Conservation (phyloP, 2,113 vertebrate genomes). For the Trachemys scripta region DNA sequence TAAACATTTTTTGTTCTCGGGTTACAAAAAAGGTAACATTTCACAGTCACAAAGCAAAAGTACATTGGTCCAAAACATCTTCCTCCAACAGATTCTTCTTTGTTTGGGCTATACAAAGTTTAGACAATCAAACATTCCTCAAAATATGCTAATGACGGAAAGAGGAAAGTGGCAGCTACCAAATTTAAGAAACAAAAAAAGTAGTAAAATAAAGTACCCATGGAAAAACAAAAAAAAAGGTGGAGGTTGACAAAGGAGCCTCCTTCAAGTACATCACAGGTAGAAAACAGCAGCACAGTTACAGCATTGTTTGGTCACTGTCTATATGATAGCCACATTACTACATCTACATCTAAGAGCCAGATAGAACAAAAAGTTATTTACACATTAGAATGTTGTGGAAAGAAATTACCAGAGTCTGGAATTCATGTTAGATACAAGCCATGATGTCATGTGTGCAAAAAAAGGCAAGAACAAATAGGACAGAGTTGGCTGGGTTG, state of each 20-base stretch:
- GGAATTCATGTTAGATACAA: neutral
- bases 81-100: constrained; percentile 60
- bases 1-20: constrained; percentile 80
- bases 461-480: constrained; percentile 13
- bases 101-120: constrained; percentile 67
- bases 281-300: constrained; percentile 65
- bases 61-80: constrained; percentile 76
- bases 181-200: neutral
- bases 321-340: constrained; percentile 44
- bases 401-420: neutral
- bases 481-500: neutral
- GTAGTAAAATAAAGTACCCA: neutral
- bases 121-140: constrained; percentile 55
- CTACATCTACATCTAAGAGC: constrained; percentile 51
- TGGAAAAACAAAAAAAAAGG: constrained; percentile 24
- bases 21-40: constrained; percentile 89
- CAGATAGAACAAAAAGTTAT: constrained; percentile 54
- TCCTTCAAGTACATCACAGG: constrained; percentile 73
- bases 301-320: constrained; percentile 62
- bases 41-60: constrained; percentile 88
- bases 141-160: constrained; percentile 57
- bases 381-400: constrained; percentile 35
- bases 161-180: constrained; percentile 38
- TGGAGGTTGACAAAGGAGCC: constrained; percentile 30
- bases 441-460: neutral